Evolutionary conservation across 92 coral and sea anemone species (phyloP).

Genomic region (Epizoanthus illoricatus): DNA sequence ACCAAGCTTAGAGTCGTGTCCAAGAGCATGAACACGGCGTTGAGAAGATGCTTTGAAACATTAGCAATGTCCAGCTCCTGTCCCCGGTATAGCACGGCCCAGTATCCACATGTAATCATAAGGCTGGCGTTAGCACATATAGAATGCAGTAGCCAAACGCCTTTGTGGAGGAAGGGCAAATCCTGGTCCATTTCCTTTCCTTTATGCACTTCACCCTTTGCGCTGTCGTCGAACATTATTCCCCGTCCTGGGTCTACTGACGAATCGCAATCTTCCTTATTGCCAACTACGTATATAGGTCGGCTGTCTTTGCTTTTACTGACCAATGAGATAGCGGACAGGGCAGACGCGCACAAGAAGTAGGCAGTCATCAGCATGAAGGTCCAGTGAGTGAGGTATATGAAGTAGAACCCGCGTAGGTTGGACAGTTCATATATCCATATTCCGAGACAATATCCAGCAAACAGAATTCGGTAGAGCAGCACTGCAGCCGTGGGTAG

Average conservation of each 20-base stretch:
- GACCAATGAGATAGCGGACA: constrained; percentile 15
- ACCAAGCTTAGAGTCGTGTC: constrained; percentile 21
- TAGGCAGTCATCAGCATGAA: constrained; percentile 10
- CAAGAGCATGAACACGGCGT: constrained; percentile 13
- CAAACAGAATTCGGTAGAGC: constrained; percentile 21
- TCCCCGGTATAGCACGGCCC: constrained; percentile 26
- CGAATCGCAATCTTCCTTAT: no score
- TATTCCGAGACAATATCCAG: constrained; percentile 27
- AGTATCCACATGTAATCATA: constrained; percentile 13
- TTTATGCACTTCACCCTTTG: no score
- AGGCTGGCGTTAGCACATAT: constrained; percentile 25
- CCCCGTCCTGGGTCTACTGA: no score
- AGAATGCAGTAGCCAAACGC: constrained; percentile 18
- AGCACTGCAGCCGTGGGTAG: constrained; percentile 19
- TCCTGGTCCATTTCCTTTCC: background rate
- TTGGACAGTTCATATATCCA: constrained; percentile 10
- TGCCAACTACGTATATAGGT: no score
- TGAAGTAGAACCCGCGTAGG: constrained; percentile 23
- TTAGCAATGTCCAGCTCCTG: constrained; percentile 2
- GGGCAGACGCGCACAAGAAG: constrained; percentile 1
- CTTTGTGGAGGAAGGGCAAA: constrained; percentile 13
- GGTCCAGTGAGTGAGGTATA: constrained; percentile 33
- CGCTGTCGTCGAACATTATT: no score
- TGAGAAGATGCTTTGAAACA: constrained; percentile 12
- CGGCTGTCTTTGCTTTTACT: background rate